phyloP scores from a whole-genome alignment of 2,888 invertebrate species.

The Keiferia lycopersicella region DNA sequence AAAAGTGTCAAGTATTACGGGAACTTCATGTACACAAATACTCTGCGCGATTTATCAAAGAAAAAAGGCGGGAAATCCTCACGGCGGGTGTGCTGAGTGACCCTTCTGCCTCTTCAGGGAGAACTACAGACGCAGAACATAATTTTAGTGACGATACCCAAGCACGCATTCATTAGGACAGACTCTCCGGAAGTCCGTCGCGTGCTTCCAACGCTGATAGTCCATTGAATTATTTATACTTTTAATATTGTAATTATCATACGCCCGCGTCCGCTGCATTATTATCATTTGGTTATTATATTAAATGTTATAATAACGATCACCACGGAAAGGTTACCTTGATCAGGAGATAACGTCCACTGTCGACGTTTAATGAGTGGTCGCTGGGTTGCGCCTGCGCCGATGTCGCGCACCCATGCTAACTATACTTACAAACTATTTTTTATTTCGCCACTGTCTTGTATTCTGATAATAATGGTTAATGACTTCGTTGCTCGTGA shows the following conservation, averaged over 20 bases:
- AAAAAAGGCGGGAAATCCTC: too few species aligned
- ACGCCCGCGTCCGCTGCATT: slow-evolving; percentile 65
- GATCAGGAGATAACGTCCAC: slow-evolving; percentile 69
- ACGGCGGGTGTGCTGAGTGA: too few species aligned
- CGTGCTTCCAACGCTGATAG: slow-evolving; percentile 74
- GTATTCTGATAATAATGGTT: too few species aligned
- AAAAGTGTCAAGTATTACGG: too few species aligned
- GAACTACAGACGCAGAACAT: too few species aligned
- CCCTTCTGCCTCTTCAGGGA: too few species aligned
- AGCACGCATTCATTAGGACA: slow-evolving; percentile 66
- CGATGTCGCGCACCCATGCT: slow-evolving; percentile 51
- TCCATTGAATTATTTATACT: slow-evolving; percentile 79
- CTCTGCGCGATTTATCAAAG: too few species aligned
- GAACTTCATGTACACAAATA: too few species aligned
- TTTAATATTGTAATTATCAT: slow-evolving; percentile 79
- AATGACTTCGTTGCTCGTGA: too few species aligned
- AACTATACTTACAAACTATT: slow-evolving; percentile 47
- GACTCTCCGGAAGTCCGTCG: slow-evolving; percentile 74
- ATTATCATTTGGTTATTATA: slow-evolving; percentile 78
- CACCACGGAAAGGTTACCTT: slow-evolving; percentile 68
- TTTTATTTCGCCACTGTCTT: too few species aligned
- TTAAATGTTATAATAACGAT: slow-evolving; percentile 76
- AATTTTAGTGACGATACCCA: slow-evolving; percentile 40
- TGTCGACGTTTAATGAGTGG: slow-evolving; percentile 63
- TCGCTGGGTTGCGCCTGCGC: slow-evolving; percentile 37